Evolutionary conservation across 2,113 vertebrate genomes (phyloP).

Genomic region (Phalacrocorax pelagicus): DNA sequence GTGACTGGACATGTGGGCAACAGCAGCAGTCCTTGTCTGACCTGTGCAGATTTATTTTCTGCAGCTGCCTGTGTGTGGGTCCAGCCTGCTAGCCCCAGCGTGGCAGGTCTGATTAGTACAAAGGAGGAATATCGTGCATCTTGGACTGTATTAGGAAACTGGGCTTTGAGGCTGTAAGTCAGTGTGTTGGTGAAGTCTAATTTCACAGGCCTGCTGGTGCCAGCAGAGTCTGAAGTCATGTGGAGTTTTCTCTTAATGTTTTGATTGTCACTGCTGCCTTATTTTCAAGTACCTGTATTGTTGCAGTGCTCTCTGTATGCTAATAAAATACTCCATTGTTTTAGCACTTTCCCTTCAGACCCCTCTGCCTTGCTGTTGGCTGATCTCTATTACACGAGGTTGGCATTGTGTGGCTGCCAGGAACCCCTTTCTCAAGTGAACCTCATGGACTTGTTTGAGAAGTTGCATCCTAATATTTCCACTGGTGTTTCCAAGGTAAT

Average conservation of each 20-base stretch:
- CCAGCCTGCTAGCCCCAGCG: background rate
- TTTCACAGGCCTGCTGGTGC: background rate
- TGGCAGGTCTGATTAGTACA: background rate
- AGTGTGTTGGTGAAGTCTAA: background rate
- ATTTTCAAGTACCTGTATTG: background rate
- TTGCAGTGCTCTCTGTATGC: background rate
- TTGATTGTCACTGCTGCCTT: background rate
- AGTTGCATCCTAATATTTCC: conserved; percentile 87
- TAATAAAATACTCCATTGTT: background rate
- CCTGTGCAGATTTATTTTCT: background rate
- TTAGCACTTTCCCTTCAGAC: conserved; percentile 84
- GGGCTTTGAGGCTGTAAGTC: background rate
- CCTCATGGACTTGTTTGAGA: conserved; percentile 82
- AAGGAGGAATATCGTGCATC: background rate
- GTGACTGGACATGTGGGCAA: background rate
- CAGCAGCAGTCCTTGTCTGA: background rate
- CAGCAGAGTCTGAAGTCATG: background rate
- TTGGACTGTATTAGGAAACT: background rate
- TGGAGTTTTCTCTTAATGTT: background rate
- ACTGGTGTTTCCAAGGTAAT: conserved; percentile 87
- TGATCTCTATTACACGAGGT: conserved; percentile 90
- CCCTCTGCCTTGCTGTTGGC: conserved; percentile 85
- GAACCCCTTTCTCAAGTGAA: conserved; percentile 82
- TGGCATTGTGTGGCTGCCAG: conserved; percentile 85
- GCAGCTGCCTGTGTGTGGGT: background rate